phyloP scores from a whole-genome alignment of 2,888 invertebrate genomes.

The Tipula vernalis region DNA sequence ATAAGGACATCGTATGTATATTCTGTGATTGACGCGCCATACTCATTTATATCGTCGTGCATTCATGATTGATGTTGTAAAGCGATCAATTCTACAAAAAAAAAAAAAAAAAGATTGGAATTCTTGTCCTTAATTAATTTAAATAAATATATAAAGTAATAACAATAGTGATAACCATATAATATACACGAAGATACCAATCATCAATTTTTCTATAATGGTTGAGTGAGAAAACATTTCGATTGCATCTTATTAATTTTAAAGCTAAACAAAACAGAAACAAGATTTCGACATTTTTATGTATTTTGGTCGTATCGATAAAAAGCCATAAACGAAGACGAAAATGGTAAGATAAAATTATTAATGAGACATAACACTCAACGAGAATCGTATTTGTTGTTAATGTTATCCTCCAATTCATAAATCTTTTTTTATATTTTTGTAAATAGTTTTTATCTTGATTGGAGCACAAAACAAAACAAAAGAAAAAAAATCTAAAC shows the following conservation, averaged over 20 bases:
- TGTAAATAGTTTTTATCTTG: neutral
- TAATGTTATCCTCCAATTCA: conserved; percentile 4
- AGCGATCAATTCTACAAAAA: neutral
- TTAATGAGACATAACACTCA: conserved; percentile 4
- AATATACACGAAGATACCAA: neutral
- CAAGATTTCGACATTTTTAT: neutral
- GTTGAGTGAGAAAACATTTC: neutral
- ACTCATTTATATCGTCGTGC: neutral
- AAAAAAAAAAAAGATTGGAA: neutral
- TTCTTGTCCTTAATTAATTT: conserved; percentile 1
- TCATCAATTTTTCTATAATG: neutral
- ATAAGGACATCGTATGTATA: neutral
- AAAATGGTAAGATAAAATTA: neutral
- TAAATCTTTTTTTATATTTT: neutral
- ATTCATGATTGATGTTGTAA: neutral
- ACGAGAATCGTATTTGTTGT: neutral
- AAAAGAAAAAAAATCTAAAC: neutral
- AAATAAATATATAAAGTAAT: conserved; percentile 4
- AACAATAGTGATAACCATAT: conserved; percentile 4
- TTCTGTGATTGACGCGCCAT: neutral
- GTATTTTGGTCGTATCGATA: neutral
- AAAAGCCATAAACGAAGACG: neutral
- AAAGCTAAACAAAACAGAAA: neutral
- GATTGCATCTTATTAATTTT: neutral
- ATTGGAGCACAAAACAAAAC: neutral